Evolutionary conservation across 2,113 vertebrate genomes (phyloP).

Genomic region (Cynopterus brachyotis): DNA sequence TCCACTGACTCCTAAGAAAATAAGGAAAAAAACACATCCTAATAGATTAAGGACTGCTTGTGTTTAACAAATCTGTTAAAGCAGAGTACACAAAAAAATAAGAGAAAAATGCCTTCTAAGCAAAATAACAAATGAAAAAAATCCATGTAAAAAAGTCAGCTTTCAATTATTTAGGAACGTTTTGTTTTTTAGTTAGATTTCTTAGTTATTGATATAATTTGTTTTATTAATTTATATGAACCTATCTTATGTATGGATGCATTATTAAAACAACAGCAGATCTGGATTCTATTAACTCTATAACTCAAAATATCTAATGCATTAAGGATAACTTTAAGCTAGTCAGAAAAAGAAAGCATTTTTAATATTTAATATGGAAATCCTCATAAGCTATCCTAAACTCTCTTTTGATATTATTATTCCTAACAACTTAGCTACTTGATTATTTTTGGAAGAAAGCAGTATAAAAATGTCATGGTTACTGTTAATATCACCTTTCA

Average conservation of each 20-base stretch:
- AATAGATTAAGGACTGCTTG: neutral
- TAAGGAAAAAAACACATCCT: neutral
- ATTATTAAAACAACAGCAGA: neutral
- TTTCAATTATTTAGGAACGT: conserved; percentile 61
- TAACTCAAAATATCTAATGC: conserved; percentile 4
- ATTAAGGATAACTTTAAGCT: conserved; percentile 27
- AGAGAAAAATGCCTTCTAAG: neutral
- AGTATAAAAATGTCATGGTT: neutral
- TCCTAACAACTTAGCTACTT: neutral
- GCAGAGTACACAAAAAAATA: neutral
- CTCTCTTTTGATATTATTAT: neutral
- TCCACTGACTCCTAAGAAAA: conserved; percentile 86
- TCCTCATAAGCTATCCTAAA: neutral
- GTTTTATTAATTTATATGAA: conserved; percentile 15
- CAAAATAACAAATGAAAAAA: neutral
- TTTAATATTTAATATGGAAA: conserved; percentile 1
- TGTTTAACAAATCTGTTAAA: neutral
- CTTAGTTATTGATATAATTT: neutral
- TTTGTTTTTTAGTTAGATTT: conserved; percentile 16
- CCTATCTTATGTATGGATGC: neutral
- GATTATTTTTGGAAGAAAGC: neutral
- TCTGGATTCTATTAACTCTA: neutral
- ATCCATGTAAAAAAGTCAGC: conserved; percentile 42
- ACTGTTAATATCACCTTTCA: neutral
- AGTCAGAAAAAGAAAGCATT: conserved; percentile 30